Conservation (phyloP, 2,797 vertebrate species). For the Tarsius wallacei region DNA sequence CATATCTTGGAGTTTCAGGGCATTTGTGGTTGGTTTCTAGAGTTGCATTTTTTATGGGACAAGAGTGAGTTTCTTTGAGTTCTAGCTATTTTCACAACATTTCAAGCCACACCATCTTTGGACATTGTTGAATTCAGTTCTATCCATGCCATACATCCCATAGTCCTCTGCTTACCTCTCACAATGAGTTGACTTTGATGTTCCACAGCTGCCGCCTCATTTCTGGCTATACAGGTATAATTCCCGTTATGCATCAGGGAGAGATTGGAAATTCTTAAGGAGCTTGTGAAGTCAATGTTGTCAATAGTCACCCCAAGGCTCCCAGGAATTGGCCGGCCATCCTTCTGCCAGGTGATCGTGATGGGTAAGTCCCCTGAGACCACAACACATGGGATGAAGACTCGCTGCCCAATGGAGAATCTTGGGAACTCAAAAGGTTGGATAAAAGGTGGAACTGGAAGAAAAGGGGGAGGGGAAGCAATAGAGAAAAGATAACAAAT, state of each 20-base stretch:
- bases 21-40: background rate
- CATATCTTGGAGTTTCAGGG: background rate
- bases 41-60: background rate
- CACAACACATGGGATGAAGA: conserved; percentile 99
- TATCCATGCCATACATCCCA: background rate
- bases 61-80: background rate
- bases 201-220: conserved; percentile 97
- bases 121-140: fast-evolving
- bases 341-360: conserved; percentile 99
- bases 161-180: conserved; percentile 92
- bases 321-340: conserved; percentile 96
- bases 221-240: conserved; percentile 98
- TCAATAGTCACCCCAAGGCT: conserved; percentile 98
- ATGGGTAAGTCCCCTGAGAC: conserved; percentile 98
- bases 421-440: conserved; percentile 99
- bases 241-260: conserved; percentile 99
- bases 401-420: conserved; percentile 98
- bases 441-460: conserved; percentile 97
- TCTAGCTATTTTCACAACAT: background rate
- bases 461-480: conserved; percentile 13
- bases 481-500: background rate
- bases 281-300: conserved; percentile 99
- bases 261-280: conserved; percentile 97
- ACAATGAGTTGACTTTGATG: conserved; percentile 99
- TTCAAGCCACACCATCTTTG: background rate